phyloP scores from a whole-genome alignment of 2,888 invertebrate species.

The Acanthopleura granulata region DNA sequence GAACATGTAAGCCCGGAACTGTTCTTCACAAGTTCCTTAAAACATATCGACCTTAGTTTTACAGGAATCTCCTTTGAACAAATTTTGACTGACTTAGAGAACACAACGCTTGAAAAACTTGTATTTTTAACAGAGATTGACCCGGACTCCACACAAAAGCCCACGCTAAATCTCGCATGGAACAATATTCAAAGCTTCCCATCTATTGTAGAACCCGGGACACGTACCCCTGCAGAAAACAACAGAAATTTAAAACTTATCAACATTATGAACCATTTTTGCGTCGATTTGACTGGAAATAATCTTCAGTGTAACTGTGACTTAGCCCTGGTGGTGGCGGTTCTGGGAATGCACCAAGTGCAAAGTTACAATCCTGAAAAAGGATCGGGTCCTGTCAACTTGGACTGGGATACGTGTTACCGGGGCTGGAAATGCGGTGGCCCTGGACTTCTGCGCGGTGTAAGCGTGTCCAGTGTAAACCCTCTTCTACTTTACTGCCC shows the following conservation, averaged over 20 bases:
- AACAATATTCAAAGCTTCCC: background rate
- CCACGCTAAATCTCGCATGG: background rate
- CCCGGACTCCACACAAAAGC: background rate
- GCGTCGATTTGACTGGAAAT: background rate
- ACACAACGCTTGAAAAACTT: background rate
- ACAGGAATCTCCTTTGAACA: background rate
- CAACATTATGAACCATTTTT: background rate
- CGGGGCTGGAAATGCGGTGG: background rate
- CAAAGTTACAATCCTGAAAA: background rate
- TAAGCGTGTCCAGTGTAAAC: background rate
- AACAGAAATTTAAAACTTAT: no score
- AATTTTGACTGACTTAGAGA: background rate
- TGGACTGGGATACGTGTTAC: background rate
- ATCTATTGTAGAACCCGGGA: background rate
- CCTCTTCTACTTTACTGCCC: background rate
- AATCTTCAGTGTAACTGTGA: background rate
- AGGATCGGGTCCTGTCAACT: background rate
- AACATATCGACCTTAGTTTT: background rate
- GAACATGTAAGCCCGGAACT: background rate
- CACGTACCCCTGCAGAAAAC: no score
- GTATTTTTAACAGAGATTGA: background rate
- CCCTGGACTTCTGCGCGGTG: background rate
- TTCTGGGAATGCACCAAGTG: background rate
- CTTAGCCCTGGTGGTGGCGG: background rate
- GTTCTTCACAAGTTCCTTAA: background rate